Evolutionary conservation across 2,797 vertebrate species (phyloP), one percentile per base, ranked within the genome.

Genomic region (Emydoidea blandingii): DNA sequence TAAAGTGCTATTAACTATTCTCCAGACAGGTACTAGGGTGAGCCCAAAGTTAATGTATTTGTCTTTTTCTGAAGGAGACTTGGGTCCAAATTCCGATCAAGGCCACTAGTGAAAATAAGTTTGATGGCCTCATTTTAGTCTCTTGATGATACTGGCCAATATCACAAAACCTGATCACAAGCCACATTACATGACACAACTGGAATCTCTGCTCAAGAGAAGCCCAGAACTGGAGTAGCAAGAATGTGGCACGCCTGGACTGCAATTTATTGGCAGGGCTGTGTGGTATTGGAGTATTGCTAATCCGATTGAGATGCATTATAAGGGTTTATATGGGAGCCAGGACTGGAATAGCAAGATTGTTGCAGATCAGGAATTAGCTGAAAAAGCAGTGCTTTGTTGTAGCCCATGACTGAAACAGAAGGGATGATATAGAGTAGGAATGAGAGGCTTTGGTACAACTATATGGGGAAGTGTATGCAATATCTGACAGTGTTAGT

Each of bases 301-400:
- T 47, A 78, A 78, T 49, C 41, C 18, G 8, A 31, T 31, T 49
- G 27, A 16, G 15, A 12, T 78, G 44, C 44, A 49, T 78, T 78
- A 49, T 78, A 44, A 49, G 74, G 44, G 74, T 29, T 31, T 47
- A 49, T 49, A 49, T 8, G 12, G 81, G 83, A 87, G 54, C 14
- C 47, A 2, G 11, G 86, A 54, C 54, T 44, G 25, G 41, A 79
- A 34, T 15, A 5, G 65, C 2, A 16, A n/a, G 53, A 3, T 47
- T 12, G 0, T 25, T 79, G 9, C 29, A 1, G 9, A 18, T 29
- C 59, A 2, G 2, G 52, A 86, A 87, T 44, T 52, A 34, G 11
- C 8, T 1, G 1, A 6, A 18, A 18, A 1, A 12, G n/a, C 65
- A 37, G 8, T 41, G 54, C 80, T 85, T 1, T 29, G 0, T 0